Base-by-base conservation (phyloP, 2,113 vertebrate species). In the Heterochromis multidens region DNA sequence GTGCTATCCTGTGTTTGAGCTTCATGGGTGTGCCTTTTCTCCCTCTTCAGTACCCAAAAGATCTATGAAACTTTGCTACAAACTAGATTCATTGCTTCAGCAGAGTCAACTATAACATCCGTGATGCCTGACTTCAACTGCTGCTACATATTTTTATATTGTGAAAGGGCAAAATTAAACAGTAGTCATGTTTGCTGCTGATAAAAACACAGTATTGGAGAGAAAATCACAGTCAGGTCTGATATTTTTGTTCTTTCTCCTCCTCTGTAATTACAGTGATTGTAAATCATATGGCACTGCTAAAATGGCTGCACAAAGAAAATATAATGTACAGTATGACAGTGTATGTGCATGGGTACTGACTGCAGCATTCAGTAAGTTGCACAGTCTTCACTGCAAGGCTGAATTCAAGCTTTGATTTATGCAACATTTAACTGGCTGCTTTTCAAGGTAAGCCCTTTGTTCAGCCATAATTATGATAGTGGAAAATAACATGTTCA, bases 21-120 rank as follows among this genome's bases (percentile, higher is more conserved):
- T 87, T 92, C 92, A 88, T 92, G 86, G 89, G 83, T 85, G 93
- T 95, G 89, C 92, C 94, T 94, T 94, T 23, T 27, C 58, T 56
- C 56, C 81, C 52, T 79, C 80, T 79, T 85, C 54, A 77, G 19
- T 76, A 35, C 65, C 79, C 72, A 67, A 83, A 84, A 78, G 19
- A 80, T 79, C 54, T 27, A 46, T 79, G 49, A 85, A 87, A 84
- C 91, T 88, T 93, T 92, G 78, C 93, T 91, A 74, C 60, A 59
- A 63, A 83, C 83, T 35, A 65, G 52, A 86, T 37, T 63, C 60
- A 80, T 70, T n/a, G 83, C 90, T 90, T 88, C 86, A 87, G 85
- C 89, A 84, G 87, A 91, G 85, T 91, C 83, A 19, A 83, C 85
- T 80, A 82, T 79, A 86, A 89, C 91, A 93, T 89, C 90, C 72